Evolutionary conservation across 1,140 invertebrate genomes (phyloP).

Genomic region (Himalopsyche phryganea): DNA sequence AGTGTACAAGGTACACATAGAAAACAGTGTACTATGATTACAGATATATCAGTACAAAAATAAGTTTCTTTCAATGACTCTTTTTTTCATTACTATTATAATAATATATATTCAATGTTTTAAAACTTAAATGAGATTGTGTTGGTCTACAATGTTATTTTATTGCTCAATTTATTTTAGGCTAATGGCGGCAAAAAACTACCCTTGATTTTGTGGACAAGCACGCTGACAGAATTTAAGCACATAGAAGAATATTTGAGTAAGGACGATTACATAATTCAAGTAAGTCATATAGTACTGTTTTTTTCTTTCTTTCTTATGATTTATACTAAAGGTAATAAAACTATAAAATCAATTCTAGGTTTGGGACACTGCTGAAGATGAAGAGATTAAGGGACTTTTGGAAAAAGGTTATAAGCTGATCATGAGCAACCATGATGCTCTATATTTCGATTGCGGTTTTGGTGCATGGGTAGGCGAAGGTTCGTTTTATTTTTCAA

Average conservation of each 20-base stretch:
- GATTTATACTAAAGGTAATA: not conserved
- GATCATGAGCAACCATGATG: constrained; percentile 83
- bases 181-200: constrained; percentile 56
- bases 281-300: constrained; percentile 45
- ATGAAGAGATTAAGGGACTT: constrained; percentile 62
- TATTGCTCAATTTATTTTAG: no score
- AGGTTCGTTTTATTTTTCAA: constrained; percentile 39
- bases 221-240: constrained; percentile 65
- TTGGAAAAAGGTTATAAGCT: constrained; percentile 67
- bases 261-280: constrained; percentile 74
- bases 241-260: constrained; percentile 66
- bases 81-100: no score
- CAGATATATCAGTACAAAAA: no score
- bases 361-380: constrained; percentile 69
- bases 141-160: no score
- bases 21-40: no score
- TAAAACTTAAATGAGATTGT: no score
- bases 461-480: constrained; percentile 61
- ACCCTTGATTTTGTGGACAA: constrained; percentile 78
- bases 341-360: constrained; percentile 42
- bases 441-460: constrained; percentile 80
- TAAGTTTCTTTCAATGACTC: no score
- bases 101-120: not conserved
- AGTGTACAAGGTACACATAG: constrained; percentile 54
- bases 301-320: constrained; percentile 9